Conservation (phyloP, 2,888 invertebrate species). For the Netelia melanura region DNA sequence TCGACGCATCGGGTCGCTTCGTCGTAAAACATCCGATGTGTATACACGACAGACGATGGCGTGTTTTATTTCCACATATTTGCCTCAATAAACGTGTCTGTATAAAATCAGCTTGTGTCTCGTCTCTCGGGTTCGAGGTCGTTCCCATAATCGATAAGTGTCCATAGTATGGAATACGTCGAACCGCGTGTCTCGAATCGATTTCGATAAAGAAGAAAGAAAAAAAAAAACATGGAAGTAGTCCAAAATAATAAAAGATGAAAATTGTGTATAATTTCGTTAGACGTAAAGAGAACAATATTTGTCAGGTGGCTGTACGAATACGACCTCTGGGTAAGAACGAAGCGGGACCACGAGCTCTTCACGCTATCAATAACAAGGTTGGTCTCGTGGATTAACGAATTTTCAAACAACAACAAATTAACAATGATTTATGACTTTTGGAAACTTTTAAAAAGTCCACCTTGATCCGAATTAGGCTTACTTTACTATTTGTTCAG, state of each 20-base stretch:
- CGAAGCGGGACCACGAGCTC: constrained; percentile 90
- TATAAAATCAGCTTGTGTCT: constrained; percentile 20
- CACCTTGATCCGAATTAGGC: not conserved
- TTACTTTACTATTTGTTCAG: constrained; percentile 81
- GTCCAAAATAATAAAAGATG: not conserved
- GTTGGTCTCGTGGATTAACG: constrained; percentile 83
- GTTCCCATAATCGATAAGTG: constrained; percentile 53
- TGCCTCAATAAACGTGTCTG: constrained; percentile 30
- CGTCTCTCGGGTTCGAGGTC: constrained; percentile 52
- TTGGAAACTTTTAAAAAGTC: not conserved
- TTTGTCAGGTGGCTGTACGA: constrained; percentile 93
- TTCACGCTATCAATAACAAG: constrained; percentile 92
- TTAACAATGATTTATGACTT: not conserved
- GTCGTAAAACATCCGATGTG: not conserved
- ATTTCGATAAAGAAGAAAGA: constrained; percentile 9
- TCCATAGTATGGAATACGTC: constrained; percentile 9
- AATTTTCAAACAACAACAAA: not conserved
- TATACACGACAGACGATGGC: constrained; percentile 34
- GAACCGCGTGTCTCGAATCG: constrained; percentile 27
- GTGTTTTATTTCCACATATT: constrained; percentile 17
- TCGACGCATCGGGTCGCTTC: too few relatives aligned
- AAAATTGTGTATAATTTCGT: not conserved
- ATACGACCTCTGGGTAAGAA: constrained; percentile 93
- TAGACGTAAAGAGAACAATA: not conserved
- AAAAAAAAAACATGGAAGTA: constrained; percentile 17